Conservation (phyloP, 2,797 vertebrate species). For the Microctenopoma stevenorrisi region DNA sequence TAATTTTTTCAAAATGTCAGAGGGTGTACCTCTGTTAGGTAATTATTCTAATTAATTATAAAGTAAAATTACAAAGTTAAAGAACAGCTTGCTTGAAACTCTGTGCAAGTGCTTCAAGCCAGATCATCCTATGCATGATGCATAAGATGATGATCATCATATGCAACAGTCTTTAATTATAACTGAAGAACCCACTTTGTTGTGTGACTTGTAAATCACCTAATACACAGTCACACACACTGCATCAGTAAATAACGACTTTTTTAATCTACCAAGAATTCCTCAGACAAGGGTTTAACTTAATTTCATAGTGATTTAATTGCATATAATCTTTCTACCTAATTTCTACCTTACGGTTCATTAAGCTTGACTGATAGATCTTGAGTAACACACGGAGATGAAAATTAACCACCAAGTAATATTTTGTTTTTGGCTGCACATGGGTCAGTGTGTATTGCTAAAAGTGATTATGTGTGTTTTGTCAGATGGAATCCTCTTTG, state of each 20-base stretch:
- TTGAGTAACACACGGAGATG: background rate
- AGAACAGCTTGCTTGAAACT: conserved; percentile 18
- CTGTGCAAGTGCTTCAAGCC: background rate
- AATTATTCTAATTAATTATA: conserved; percentile 39
- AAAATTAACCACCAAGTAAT: background rate
- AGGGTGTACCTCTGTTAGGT: conserved; percentile 18
- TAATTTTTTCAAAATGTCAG: conserved; percentile 50
- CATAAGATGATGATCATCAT: conserved; percentile 28
- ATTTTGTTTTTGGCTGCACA: background rate
- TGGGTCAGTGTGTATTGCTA: background rate
- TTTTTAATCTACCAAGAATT: background rate
- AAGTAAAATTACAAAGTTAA: conserved; percentile 43
- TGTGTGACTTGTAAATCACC: conserved; percentile 22
- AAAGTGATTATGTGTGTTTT: background rate
- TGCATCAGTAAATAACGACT: background rate
- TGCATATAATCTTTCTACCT: too few species aligned
- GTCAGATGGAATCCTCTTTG: conserved; percentile 14
- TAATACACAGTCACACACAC: background rate
- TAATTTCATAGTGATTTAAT: background rate
- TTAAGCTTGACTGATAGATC: conserved; percentile 4
- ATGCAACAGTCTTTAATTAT: conserved; percentile 33
- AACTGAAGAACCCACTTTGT: conserved; percentile 15
- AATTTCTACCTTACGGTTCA: background rate
- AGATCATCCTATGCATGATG: conserved; percentile 29
- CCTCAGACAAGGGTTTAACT: background rate